Percentiles rank a stretch among this genome's conserved stretches.
Conservation (phyloP, 2,888 invertebrate species). For the Priocnemis perturbator region DNA sequence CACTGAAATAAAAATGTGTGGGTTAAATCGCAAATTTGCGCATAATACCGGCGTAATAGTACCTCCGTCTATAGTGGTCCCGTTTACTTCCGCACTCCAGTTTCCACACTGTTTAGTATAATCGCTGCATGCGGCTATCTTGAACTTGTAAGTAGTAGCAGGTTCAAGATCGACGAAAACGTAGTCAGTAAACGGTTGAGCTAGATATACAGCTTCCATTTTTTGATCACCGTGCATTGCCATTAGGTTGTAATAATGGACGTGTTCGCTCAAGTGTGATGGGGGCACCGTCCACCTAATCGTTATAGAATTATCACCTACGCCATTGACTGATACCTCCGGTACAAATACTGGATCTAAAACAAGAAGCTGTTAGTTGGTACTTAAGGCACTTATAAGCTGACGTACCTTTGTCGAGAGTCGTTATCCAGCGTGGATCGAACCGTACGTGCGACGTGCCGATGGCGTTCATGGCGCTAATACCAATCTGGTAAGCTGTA, state of each 20-base stretch:
- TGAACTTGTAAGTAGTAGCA: constrained; percentile 87
- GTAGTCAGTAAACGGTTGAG: constrained; percentile 83
- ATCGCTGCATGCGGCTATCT: constrained; percentile 88
- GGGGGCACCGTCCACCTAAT: constrained; percentile 87
- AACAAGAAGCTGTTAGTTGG: constrained; percentile 33
- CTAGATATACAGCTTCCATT: constrained; percentile 80
- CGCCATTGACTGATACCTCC: constrained; percentile 85
- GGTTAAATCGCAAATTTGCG: constrained; percentile 20
- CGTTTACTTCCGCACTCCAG: constrained; percentile 86
- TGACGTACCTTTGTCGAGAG: constrained; percentile 77
- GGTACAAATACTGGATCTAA: constrained; percentile 87
- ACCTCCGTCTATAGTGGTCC: constrained; percentile 88
- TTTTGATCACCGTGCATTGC: constrained; percentile 76
- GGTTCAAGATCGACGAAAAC: constrained; percentile 87
- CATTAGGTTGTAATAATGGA: constrained; percentile 86
- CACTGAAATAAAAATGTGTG: constrained; percentile 71
- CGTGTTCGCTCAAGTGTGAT: constrained; percentile 80
- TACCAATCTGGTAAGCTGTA: constrained; percentile 82
- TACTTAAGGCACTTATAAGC: constrained; percentile 27
- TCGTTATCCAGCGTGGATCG: constrained; percentile 78
- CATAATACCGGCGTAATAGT: constrained; percentile 19
- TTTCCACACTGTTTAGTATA: constrained; percentile 85
- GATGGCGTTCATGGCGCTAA: constrained; percentile 82
- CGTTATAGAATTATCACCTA: constrained; percentile 84
- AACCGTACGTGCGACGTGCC: constrained; percentile 79